phyloP scores from a whole-genome alignment of 2,113 vertebrate species.

The Planiliza haematocheilus region DNA sequence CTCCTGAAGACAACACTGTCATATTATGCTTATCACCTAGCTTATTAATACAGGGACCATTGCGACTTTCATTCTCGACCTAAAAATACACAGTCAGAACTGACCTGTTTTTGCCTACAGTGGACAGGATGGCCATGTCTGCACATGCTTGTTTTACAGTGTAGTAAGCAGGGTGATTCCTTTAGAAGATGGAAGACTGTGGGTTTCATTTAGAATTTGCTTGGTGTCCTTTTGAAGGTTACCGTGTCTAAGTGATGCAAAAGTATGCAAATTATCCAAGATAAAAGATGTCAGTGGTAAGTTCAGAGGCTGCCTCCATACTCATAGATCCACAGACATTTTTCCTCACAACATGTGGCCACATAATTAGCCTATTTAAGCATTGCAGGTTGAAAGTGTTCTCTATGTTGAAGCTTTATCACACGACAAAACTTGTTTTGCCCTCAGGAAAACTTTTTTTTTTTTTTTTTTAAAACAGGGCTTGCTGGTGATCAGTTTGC shows the following conservation, averaged over 20 bases:
- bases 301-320: constrained; percentile 28
- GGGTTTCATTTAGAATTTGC: constrained; percentile 29
- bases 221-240: constrained; percentile 55
- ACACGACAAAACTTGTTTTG: constrained; percentile 48
- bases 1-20: too few relatives aligned
- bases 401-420: constrained; percentile 54
- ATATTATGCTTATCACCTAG: too few relatives aligned
- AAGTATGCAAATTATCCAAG: constrained; percentile 38
- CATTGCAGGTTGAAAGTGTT: constrained; percentile 44
- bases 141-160: neutral
- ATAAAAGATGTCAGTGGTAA: constrained; percentile 41
- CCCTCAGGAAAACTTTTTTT: constrained; percentile 48
- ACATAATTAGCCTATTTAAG: constrained; percentile 58
- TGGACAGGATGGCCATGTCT: neutral
- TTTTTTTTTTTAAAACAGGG: too few relatives aligned
- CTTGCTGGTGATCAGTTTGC: constrained; percentile 33
- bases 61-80: neutral
- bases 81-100: neutral
- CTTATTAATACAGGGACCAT: too few relatives aligned
- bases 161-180: constrained; percentile 4
- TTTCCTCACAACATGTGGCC: constrained; percentile 37
- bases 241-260: constrained; percentile 41
- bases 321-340: constrained; percentile 4
- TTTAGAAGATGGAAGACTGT: constrained; percentile 37
- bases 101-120: too few relatives aligned